Evolutionary conservation across 2,113 vertebrate species (phyloP), one percentile per base, ranked within the genome.

Genomic region (Mola mola): DNA sequence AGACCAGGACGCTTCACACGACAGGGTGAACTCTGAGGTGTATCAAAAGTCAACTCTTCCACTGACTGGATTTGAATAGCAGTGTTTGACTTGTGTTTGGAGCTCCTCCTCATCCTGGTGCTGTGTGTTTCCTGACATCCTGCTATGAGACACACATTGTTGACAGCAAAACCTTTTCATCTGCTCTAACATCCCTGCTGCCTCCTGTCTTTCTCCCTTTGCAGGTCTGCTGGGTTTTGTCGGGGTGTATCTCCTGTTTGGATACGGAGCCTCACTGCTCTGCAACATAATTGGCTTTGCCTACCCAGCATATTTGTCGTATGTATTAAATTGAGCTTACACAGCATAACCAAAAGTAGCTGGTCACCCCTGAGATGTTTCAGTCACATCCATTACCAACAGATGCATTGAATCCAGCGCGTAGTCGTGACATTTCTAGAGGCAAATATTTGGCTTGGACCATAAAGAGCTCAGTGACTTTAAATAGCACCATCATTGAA

Each of bases 291-390:
- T 99, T 24, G 96, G 97, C 60, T 99, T 99, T 47, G 41, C 48
- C 15, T 99, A 98, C 76, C 97, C 97, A 0, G 95, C 97, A 0
- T 99, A 96, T 25, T 89, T 90, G 52, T 98, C 96, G 97, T 98
- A 90, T 88, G 97, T 97, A 84, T 70, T 10, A 51, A 2, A 1
- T 40, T 26, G 22, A 47, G 15, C 36, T 57, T 31, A 11, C 33
- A 28, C 26, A 5, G 4, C 26, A 28, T n/a, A n/a, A n/a, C n/a
- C n/a, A 28, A 28, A 28, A 8, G 4, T 28, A 28, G 26, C 26
- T 28, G 26, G 26, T n/a, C n/a, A n/a, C n/a, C n/a, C n/a, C n/a
- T n/a, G n/a, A n/a, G n/a, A n/a, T n/a, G n/a, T n/a, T n/a, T n/a
- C n/a, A n/a, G n/a, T n/a, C n/a, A n/a, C n/a, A n/a, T n/a, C n/a